Evolutionary conservation across 1,140 invertebrate genomes (phyloP).

Genomic region (Andrena cerasifolii): DNA sequence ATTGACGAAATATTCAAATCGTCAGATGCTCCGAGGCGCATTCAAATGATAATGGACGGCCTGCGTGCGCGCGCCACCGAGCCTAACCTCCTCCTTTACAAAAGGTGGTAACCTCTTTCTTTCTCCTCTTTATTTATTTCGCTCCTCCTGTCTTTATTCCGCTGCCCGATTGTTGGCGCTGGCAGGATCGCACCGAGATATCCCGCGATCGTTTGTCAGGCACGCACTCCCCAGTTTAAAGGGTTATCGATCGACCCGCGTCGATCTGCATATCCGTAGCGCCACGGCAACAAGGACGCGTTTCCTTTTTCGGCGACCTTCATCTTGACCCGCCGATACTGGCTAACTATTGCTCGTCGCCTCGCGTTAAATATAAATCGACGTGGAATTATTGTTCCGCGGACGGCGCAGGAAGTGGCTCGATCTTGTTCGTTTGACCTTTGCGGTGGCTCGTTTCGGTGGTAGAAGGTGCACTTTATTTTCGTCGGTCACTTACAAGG

Average conservation of each 20-base stretch:
- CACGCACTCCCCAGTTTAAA: conserved; percentile 21
- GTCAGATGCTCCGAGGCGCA: conserved; percentile 21
- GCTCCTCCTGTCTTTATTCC: too few species aligned
- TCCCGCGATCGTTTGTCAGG: conserved; percentile 3
- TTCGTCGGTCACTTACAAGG: too few species aligned
- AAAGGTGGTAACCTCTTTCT: background rate
- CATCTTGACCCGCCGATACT: conserved; percentile 48
- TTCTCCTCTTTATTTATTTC: background rate
- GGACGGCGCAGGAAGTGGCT: background rate
- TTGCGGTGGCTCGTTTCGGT: background rate
- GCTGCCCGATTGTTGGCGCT: background rate
- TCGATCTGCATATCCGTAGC: conserved; percentile 55
- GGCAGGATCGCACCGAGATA: conserved; percentile 39
- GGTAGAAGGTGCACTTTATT: too few species aligned
- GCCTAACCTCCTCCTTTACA: background rate
- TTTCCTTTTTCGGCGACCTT: conserved; percentile 55
- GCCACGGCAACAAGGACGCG: conserved; percentile 36
- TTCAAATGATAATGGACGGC: conserved; percentile 60
- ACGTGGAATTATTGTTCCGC: too few species aligned
- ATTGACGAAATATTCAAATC: conserved; percentile 80
- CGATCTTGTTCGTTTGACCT: background rate
- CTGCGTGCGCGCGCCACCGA: background rate
- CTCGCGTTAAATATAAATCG: conserved; percentile 36
- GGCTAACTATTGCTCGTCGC: background rate
- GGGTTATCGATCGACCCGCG: conserved; percentile 55